These are phyloP conservation scores for Aricia agestis DNA, from an alignment of 1,140 invertebrate genomes.

Conservation along the genomic window DNA sequence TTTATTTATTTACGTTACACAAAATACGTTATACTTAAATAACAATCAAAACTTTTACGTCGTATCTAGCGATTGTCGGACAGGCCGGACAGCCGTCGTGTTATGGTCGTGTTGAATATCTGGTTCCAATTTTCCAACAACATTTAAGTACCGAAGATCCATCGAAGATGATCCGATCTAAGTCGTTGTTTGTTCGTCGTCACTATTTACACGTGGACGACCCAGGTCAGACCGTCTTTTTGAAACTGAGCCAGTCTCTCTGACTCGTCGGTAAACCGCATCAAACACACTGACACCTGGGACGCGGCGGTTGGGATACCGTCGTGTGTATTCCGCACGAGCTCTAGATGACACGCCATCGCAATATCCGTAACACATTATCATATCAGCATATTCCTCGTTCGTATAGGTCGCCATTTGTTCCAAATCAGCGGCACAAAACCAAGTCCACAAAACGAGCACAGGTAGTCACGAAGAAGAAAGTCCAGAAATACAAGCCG, in stretches of 20 bases:
- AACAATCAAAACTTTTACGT: too few species aligned
- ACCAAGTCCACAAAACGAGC: not conserved
- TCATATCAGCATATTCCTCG: slow-evolving; percentile 19
- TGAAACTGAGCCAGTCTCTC: slow-evolving; percentile 33
- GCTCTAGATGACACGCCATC: slow-evolving; percentile 17
- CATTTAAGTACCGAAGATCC: too few species aligned
- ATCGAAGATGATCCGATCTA: too few species aligned
- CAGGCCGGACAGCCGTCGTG: too few species aligned
- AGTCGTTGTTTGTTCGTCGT: slow-evolving; percentile 26
- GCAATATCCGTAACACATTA: slow-evolving; percentile 28
- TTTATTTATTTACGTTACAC: too few species aligned
- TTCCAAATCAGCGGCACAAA: too few species aligned
- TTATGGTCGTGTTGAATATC: too few species aligned
- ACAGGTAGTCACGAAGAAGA: not conserved
- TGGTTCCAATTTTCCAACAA: too few species aligned
- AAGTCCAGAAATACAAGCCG: not conserved
- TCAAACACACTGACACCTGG: not conserved
- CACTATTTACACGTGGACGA: slow-evolving; percentile 27
- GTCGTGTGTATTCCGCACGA: too few species aligned
- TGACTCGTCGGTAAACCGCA: slow-evolving; percentile 27
- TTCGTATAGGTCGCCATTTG: not conserved
- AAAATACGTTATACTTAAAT: too few species aligned
- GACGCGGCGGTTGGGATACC: too few species aligned
- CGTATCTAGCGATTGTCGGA: too few species aligned
- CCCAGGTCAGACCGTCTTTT: slow-evolving; percentile 30